These are phyloP conservation scores for Diorhabda sublineata DNA, from an alignment of 1,140 invertebrate species.

Conservation along the genomic window DNA sequence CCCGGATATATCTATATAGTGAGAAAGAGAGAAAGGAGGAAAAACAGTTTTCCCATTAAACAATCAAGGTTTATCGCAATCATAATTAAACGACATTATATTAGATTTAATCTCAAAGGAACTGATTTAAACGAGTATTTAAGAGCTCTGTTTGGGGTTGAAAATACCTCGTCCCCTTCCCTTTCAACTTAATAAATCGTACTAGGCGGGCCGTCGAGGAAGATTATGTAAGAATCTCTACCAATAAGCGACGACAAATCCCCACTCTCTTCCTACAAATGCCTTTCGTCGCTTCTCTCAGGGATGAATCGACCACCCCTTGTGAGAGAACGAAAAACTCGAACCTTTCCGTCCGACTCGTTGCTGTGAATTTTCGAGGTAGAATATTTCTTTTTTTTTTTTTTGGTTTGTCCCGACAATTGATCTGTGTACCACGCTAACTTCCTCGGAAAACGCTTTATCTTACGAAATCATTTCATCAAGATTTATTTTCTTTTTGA, in stretches of 20 bases:
- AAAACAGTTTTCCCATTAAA: constrained; percentile 28
- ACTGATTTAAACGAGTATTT: constrained; percentile 34
- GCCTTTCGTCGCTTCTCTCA: constrained; percentile 8
- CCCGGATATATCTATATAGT: background rate
- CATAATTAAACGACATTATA: constrained; percentile 33
- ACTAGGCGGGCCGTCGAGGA: constrained; percentile 29
- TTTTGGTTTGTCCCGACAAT: constrained; percentile 12
- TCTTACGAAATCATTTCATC: background rate
- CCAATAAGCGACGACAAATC: constrained; percentile 29
- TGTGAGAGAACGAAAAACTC: constrained; percentile 13
- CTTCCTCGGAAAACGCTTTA: constrained; percentile 2
- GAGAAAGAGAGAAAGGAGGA: background rate
- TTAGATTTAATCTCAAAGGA: constrained; percentile 35
- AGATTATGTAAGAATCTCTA: constrained; percentile 34
- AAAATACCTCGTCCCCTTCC: constrained; percentile 4
- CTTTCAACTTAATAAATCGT: background rate
- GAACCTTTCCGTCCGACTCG: background rate
- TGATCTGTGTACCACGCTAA: constrained; percentile 8
- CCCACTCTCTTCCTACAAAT: constrained; percentile 17
- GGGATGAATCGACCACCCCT: constrained; percentile 19
- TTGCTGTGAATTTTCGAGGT: constrained; percentile 12
- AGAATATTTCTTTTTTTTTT: constrained; percentile 15
- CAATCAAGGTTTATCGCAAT: constrained; percentile 34
- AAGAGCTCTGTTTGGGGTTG: constrained; percentile 23
- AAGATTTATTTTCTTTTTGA: no score